Conservation (phyloP, 2,797 vertebrate species). For the Sebastiscus tertius region DNA sequence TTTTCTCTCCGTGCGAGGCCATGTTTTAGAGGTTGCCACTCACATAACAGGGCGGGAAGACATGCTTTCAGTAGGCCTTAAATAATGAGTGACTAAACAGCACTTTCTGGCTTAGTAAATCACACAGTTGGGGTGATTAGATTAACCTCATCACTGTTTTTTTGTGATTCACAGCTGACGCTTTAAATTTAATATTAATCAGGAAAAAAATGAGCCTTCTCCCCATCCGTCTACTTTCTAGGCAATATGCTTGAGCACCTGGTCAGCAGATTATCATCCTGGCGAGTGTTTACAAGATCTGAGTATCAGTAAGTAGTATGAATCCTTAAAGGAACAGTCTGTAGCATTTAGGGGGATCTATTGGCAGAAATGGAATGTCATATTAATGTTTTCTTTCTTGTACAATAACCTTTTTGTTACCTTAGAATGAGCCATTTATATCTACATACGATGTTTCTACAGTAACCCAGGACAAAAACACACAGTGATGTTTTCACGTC, state of each 20-base stretch:
- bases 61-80: not conserved
- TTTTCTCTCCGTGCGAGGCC: not conserved
- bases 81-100: conserved; percentile 19
- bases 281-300: not conserved
- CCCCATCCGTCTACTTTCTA: not conserved
- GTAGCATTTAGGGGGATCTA: not conserved
- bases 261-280: conserved; percentile 23
- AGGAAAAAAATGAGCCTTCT: conserved; percentile 28
- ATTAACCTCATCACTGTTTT: conserved; percentile 25
- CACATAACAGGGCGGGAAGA: not conserved
- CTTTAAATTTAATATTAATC: conserved; percentile 33
- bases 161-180: conserved; percentile 20
- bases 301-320: not conserved
- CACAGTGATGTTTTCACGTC: not conserved
- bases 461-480: not conserved
- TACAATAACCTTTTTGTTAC: not conserved
- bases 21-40: not conserved
- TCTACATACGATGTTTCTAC: not conserved
- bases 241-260: conserved; percentile 25
- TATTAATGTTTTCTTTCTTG: not conserved
- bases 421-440: not conserved
- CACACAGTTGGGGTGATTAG: conserved; percentile 3
- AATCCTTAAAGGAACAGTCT: not conserved
- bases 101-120: conserved; percentile 20
- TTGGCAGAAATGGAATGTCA: not conserved